Base-by-base conservation (phyloP, 2,113 vertebrate species). In the Pluvianellus socialis region DNA sequence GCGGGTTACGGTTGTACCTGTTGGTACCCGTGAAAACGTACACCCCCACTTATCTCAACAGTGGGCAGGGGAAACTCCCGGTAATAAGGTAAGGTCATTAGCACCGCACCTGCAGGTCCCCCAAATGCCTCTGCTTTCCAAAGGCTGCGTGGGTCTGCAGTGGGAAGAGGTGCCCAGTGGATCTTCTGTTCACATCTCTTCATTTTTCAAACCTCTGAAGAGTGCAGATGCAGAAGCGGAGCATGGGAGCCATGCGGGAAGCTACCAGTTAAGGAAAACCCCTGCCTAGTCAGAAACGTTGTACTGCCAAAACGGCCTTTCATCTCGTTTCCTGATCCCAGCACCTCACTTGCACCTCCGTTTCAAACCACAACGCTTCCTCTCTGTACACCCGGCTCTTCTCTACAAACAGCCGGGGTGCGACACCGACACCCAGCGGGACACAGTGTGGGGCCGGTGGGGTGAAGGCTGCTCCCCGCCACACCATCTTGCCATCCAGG, bases 381-480 rank as follows among this genome's bases (percentile, higher is more conserved):
- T 81, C 74, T 24, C 12, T 5, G 1, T 38, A 18, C 30, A 42
- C 18, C 22, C 9, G 1, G 24, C 19, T 74, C 30, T 10, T 22
- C 40, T 50, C 87, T 65, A 47, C 33, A 50, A 84, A 91, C 27
- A 79, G 17, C 28, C 17, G 1, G 3, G 50, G 21, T 2, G 4
- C 0, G 1, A 6, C 58, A 40, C 0, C 1, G 62, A 18, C 53
- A 17, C 32, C 9, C 16, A 10, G 45, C 0, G 0, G 47, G n/a
- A 44, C 2, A 1, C 0, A 3, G 9, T 2, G 2, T 0, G 1
- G 38, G 67, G 33, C 1, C 1, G 49, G 2, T 0, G 1, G 38
- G 67, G 33, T 0, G 1, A 59, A 30, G 75, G 40, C 38, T 71
- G 50, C 68, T 63, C 22, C n/a, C 30, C 26, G 7, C 14, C 2